These are phyloP conservation scores for Seriola aureovittata DNA, from an alignment of 2,113 vertebrate genomes.

Conservation along the genomic window DNA sequence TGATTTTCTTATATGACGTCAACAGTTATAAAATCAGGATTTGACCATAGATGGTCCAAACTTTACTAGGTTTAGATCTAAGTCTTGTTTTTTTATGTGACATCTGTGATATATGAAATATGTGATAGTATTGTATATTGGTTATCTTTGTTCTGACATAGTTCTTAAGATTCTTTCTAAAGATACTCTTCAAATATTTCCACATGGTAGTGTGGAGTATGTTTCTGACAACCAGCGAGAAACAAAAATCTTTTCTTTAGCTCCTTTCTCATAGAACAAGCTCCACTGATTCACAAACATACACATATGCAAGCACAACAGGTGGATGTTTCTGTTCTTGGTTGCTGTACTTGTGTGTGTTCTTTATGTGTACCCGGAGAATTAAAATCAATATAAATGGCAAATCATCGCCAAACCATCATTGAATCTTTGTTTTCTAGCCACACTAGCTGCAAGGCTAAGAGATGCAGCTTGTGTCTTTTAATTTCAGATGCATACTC, in stretches of 20 bases:
- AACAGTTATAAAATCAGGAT: no score
- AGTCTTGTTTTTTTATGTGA: neutral
- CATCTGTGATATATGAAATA: neutral
- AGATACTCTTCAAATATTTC: conserved; percentile 1
- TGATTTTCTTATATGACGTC: no score
- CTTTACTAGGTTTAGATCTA: no score
- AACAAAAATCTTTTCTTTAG: neutral
- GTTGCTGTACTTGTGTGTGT: neutral
- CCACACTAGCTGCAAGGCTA: neutral
- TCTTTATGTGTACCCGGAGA: neutral
- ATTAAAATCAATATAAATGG: neutral
- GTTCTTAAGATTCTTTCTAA: neutral
- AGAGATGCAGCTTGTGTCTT: neutral
- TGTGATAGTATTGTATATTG: neutral
- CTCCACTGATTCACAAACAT: neutral
- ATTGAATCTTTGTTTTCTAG: neutral
- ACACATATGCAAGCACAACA: neutral
- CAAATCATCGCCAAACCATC: neutral
- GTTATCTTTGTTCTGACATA: neutral
- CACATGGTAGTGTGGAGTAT: neutral
- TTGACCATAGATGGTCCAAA: no score
- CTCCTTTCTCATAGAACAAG: neutral
- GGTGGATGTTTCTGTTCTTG: neutral
- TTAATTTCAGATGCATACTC: no score
- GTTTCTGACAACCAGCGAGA: neutral